A percentile compares a stretch with the other conserved stretches of the same genome.
phyloP scores from a whole-genome alignment of 2,113 vertebrate genomes.

The Electrona antarctica region DNA sequence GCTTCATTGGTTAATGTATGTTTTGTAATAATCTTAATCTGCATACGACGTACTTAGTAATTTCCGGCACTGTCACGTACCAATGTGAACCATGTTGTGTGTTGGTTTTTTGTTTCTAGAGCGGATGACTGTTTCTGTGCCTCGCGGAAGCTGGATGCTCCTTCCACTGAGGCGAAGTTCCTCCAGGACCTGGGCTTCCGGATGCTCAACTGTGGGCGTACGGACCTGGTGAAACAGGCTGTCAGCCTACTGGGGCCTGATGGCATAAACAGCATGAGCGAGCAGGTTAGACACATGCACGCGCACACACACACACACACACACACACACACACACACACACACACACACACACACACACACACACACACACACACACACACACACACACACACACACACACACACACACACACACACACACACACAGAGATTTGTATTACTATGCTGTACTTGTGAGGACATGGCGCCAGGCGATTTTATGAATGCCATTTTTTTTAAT shows the following conservation, averaged over 20 bases:
- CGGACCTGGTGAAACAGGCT: slow-evolving; percentile 96
- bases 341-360: slow-evolving; percentile 9
- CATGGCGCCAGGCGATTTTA: no score
- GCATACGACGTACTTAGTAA: no score
- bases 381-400: slow-evolving; percentile 4
- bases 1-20: no score
- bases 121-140: slow-evolving; percentile 97
- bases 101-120: slow-evolving; percentile 69
- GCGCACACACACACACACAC: slow-evolving; percentile 24
- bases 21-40: no score
- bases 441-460: no score
- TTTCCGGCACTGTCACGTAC: no score
- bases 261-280: slow-evolving; percentile 97
- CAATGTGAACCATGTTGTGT: no score
- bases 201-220: slow-evolving; percentile 98
- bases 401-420: no score
- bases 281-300: slow-evolving; percentile 85
- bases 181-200: slow-evolving; percentile 98
- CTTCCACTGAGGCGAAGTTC: slow-evolving; percentile 96
- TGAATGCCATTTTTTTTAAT: no score
- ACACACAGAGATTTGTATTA: no score
- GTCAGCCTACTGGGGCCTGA: slow-evolving; percentile 92
- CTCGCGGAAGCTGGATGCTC: slow-evolving; percentile 94
- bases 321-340: slow-evolving; percentile 39
- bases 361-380: neutral